phyloP scores from a whole-genome alignment of 2,113 vertebrate species.

The Phalacrocorax brasilianus region DNA sequence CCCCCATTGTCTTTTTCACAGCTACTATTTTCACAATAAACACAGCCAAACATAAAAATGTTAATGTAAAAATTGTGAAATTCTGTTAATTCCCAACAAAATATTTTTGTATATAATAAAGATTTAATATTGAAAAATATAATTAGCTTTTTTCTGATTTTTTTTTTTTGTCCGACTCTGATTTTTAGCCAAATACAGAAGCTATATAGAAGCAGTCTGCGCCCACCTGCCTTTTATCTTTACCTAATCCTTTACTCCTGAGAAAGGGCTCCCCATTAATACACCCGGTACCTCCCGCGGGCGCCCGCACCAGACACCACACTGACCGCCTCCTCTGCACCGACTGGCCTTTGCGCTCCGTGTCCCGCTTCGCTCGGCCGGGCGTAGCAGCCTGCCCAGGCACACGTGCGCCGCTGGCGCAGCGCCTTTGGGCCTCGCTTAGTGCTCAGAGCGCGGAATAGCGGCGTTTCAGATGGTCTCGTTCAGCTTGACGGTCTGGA shows the following conservation, averaged over 20 bases:
- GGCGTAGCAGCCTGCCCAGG: fast-evolving
- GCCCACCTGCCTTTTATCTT: not conserved
- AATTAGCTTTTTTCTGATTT: not conserved
- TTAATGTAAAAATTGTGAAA: constrained; percentile 65
- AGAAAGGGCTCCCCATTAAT: not conserved
- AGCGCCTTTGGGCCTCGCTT: fast-evolving
- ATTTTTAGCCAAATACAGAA: not conserved
- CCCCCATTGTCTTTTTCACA: constrained; percentile 30
- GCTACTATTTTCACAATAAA: constrained; percentile 47
- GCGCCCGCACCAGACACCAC: fast-evolving
- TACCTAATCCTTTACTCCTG: too few species aligned
- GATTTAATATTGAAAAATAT: constrained; percentile 65
- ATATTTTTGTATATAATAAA: constrained; percentile 80
- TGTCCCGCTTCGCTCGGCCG: not conserved
- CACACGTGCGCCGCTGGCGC: fast-evolving
- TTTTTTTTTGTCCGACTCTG: not conserved
- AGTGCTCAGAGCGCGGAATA: not conserved
- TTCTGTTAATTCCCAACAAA: constrained; percentile 67
- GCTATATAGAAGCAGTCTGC: not conserved
- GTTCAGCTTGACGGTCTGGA: fast-evolving
- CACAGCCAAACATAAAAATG: constrained; percentile 42
- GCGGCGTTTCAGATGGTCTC: not conserved
- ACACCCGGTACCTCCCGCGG: too few species aligned
- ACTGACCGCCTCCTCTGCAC: fast-evolving
- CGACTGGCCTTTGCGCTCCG: fast-evolving